Evolutionary conservation across 2,113 vertebrate genomes (phyloP).

Genomic region (Elachura formosa): DNA sequence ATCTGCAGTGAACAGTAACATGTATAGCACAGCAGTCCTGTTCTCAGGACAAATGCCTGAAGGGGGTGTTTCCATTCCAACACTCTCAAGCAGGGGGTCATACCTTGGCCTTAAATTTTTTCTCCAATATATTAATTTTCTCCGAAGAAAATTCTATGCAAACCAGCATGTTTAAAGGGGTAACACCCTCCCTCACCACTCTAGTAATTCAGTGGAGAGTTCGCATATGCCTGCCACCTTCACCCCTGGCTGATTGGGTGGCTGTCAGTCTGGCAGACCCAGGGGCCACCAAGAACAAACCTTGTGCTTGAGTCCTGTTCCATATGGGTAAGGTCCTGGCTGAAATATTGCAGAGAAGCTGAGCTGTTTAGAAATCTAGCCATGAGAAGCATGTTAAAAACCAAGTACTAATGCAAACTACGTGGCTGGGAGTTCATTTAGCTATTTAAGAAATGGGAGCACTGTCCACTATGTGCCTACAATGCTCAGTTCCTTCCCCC

Average conservation of each 20-base stretch:
- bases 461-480: not conserved
- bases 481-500: rapidly evolving
- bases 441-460: not conserved
- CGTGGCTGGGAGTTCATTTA: not conserved
- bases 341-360: not conserved
- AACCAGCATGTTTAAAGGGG: not conserved
- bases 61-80: not conserved
- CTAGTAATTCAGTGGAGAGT: not conserved
- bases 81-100: not conserved
- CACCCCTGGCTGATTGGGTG: not conserved
- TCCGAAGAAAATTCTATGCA: not conserved
- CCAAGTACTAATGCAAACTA: not conserved
- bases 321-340: not conserved
- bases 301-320: not conserved
- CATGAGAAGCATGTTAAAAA: not conserved
- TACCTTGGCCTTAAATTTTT: not conserved
- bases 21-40: not conserved
- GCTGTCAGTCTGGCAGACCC: not conserved
- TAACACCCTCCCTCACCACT: too few relatives aligned
- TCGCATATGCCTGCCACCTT: not conserved
- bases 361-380: not conserved
- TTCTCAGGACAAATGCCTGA: not conserved
- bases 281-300: not conserved
- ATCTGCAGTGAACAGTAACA: not conserved
- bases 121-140: not conserved